Conservation (phyloP, 2,888 invertebrate species). For the Zonitis immaculata region DNA sequence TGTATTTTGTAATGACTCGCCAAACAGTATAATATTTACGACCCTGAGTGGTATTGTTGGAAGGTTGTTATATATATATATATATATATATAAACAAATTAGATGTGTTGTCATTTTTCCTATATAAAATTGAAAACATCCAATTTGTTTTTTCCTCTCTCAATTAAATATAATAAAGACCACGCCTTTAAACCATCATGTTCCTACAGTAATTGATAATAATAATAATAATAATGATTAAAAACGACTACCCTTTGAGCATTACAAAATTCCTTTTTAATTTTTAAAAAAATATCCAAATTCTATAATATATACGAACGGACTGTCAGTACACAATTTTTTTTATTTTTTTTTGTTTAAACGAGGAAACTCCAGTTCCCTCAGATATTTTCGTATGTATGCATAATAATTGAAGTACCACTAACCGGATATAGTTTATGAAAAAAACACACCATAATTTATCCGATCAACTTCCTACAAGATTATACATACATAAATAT, state of each 20-base stretch:
- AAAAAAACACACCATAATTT: not conserved
- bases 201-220: not conserved
- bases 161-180: not conserved
- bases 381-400: not conserved
- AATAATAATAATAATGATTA: not conserved
- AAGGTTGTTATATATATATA: conserved; percentile 22
- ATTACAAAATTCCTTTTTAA: conserved; percentile 41
- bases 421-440: not conserved
- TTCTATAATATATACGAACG: conserved; percentile 42
- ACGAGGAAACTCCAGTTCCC: not conserved
- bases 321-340: conserved; percentile 41
- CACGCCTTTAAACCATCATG: not conserved
- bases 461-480: not conserved
- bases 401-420: not conserved
- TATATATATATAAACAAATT: not conserved
- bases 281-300: conserved; percentile 47
- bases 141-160: not conserved
- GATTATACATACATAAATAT: not conserved
- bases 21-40: conserved; percentile 29
- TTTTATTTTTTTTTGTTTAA: too few species aligned
- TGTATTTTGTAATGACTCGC: conserved; percentile 20
- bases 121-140: not conserved
- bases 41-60: conserved; percentile 42
- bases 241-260: conserved; percentile 41
- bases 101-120: not conserved